These are phyloP conservation scores for Piprites chloris DNA, from an alignment of 2,113 vertebrate genomes.

Conservation along the genomic window DNA sequence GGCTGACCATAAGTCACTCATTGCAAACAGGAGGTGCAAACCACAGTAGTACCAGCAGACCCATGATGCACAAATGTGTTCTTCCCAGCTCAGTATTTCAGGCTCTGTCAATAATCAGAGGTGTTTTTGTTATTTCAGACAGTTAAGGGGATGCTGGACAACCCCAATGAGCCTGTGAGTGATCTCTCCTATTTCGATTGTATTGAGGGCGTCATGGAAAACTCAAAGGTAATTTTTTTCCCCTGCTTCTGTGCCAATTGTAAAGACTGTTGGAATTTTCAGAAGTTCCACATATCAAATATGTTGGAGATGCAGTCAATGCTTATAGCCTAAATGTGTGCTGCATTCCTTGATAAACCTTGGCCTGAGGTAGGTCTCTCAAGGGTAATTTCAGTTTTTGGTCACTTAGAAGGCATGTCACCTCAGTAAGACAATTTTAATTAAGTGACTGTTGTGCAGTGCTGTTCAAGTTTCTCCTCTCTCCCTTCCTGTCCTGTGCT, in stretches of 20 bases:
- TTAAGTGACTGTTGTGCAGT: background rate
- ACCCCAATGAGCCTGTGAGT: slow-evolving; percentile 93
- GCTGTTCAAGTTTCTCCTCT: background rate
- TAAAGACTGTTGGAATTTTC: background rate
- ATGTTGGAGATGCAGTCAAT: background rate
- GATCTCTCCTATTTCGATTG: slow-evolving; percentile 99
- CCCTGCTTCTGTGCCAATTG: background rate
- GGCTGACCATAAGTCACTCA: background rate
- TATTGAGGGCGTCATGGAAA: slow-evolving; percentile 98
- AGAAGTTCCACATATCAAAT: background rate
- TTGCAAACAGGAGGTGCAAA: background rate
- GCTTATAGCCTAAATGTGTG: background rate
- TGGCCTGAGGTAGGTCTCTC: background rate
- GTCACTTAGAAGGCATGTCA: background rate
- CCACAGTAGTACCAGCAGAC: background rate
- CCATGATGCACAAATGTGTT: background rate
- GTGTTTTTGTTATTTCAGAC: slow-evolving; percentile 75
- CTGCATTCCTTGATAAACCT: background rate
- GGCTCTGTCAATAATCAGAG: background rate
- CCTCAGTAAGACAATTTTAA: background rate
- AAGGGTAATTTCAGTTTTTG: background rate
- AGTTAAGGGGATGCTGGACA: slow-evolving; percentile 93
- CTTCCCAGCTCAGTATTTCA: background rate
- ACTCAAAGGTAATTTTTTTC: slow-evolving; percentile 88
- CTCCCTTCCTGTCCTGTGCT: background rate